A percentile compares a stretch with the other conserved stretches of the same genome.
These are phyloP conservation scores for Euleptes europaea DNA, from an alignment of 2,113 vertebrate species.

Conservation along the genomic window DNA sequence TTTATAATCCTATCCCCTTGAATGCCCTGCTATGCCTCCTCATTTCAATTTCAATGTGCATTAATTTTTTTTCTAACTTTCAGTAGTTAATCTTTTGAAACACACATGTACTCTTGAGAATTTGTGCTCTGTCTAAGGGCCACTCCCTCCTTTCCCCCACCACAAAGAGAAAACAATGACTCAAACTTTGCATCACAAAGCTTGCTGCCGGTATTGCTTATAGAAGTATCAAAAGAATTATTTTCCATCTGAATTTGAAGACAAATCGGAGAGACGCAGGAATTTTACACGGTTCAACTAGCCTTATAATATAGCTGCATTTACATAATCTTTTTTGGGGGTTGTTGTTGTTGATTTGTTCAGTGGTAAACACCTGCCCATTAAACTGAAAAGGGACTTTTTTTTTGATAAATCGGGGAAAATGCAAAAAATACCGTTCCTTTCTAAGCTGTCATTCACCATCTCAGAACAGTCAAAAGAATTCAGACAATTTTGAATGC, in stretches of 20 bases:
- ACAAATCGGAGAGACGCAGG: not conserved
- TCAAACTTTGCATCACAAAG: conserved; percentile 17
- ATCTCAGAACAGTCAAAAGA: not conserved
- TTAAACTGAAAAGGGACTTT: not conserved
- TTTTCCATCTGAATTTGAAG: not conserved
- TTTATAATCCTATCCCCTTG: not conserved
- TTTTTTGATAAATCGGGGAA: not conserved
- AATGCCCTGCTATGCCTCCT: conserved; percentile 2
- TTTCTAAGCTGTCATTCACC: not conserved
- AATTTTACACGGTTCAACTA: conserved; percentile 10
- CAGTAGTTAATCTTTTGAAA: conserved; percentile 19
- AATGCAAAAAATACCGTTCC: not conserved
- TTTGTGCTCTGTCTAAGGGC: not conserved
- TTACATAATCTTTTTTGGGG: conserved; percentile 4
- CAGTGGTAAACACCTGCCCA: not conserved
- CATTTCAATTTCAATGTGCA: not conserved
- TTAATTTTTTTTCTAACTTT: not conserved
- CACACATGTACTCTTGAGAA: not conserved
- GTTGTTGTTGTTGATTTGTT: not conserved
- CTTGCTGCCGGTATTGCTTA: not conserved
- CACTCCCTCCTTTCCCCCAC: not conserved
- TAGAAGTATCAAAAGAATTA: not conserved
- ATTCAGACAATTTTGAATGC: not conserved
- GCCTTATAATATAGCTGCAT: not conserved
- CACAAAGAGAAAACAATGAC: not conserved